A percentile compares a stretch with the other conserved stretches of the same genome.
Conservation (phyloP, 2,888 invertebrate species). For the Synanthedon formicaeformis region DNA sequence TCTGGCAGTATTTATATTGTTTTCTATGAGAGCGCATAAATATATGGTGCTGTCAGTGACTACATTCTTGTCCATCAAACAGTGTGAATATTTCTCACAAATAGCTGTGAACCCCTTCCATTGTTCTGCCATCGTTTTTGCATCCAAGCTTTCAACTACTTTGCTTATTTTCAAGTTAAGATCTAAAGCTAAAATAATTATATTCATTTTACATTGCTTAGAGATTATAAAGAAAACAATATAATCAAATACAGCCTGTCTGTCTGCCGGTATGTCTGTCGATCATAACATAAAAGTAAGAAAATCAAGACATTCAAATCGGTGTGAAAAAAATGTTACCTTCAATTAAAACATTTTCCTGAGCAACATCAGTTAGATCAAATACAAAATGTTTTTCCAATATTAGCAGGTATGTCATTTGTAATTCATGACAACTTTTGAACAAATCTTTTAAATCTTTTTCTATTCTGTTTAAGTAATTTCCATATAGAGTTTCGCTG, state of each 20-base stretch:
- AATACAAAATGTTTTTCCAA: constrained; percentile 51
- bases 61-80: constrained; percentile 32
- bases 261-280: not conserved
- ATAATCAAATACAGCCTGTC: not conserved
- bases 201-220: no score
- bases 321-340: constrained; percentile 21
- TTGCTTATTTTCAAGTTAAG: constrained; percentile 58
- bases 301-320: no score
- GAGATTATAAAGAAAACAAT: not conserved
- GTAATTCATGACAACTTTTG: constrained; percentile 50
- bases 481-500: constrained; percentile 53
- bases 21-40: constrained; percentile 30
- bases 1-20: constrained; percentile 27
- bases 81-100: constrained; percentile 51
- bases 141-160: constrained; percentile 55
- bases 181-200: constrained; percentile 43
- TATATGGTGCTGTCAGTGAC: constrained; percentile 30
- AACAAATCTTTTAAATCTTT: constrained; percentile 51
- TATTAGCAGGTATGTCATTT: constrained; percentile 44
- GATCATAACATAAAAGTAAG: not conserved
- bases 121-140: constrained; percentile 67
- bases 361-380: constrained; percentile 34
- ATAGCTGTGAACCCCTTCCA: constrained; percentile 64
- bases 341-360: constrained; percentile 40
- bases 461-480: constrained; percentile 30